A percentile compares a stretch with the other conserved stretches of the same genome.
phyloP scores from a whole-genome alignment of 2,888 invertebrate genomes.

The Liopterus haemorrhoidalis region DNA sequence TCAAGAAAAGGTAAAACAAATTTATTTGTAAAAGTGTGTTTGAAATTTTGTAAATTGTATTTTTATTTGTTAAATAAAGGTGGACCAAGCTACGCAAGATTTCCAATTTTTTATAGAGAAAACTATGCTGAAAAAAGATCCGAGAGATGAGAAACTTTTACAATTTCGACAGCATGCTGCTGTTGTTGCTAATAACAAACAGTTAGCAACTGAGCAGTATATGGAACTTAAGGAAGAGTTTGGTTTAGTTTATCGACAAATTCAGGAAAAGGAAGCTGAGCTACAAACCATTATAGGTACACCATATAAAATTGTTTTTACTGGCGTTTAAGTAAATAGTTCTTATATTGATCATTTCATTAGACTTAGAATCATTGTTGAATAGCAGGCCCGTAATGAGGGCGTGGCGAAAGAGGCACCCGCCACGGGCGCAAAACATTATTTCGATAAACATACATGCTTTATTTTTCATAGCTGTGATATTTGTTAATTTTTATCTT shows the following conservation, averaged over 20 bases:
- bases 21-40: neutral
- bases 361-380: too few relatives aligned
- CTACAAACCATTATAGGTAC: constrained; percentile 34
- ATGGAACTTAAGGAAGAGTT: constrained; percentile 60
- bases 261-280: constrained; percentile 54
- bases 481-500: too few relatives aligned
- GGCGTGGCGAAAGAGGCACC: too few relatives aligned
- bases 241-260: constrained; percentile 54
- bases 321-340: too few relatives aligned
- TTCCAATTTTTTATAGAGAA: constrained; percentile 68
- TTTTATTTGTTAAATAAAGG: constrained; percentile 37
- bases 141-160: constrained; percentile 66
- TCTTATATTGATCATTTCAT: too few relatives aligned
- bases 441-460: too few relatives aligned
- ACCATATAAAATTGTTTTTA: neutral
- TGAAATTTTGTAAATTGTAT: neutral
- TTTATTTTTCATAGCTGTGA: too few relatives aligned
- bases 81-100: constrained; percentile 53
- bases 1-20: neutral
- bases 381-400: too few relatives aligned
- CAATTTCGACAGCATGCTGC: constrained; percentile 82
- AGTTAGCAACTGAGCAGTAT: constrained; percentile 63
- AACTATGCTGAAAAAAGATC: constrained; percentile 58
- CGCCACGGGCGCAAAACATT: too few relatives aligned
- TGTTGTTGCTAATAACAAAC: constrained; percentile 74